Percentiles rank a stretch among this genome's conserved stretches.
These are phyloP conservation scores for Drosophila persimilis DNA, from an alignment of 1,140 invertebrate genomes.

Conservation along the genomic window DNA sequence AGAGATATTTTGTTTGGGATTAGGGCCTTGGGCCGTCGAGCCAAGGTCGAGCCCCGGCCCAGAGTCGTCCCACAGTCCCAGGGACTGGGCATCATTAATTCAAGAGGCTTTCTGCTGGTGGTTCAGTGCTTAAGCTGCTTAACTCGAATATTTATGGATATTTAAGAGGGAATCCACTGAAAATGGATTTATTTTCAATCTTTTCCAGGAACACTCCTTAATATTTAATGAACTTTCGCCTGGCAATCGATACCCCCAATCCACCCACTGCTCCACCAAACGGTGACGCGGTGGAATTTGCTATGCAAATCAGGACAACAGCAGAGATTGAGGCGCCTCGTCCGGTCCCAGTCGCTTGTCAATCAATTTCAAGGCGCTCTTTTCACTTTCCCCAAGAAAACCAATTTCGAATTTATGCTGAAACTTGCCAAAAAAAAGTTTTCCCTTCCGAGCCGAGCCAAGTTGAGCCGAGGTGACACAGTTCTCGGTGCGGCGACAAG, in stretches of 20 bases:
- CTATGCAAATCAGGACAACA: slow-evolving; percentile 16
- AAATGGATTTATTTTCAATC: not conserved
- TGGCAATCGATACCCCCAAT: slow-evolving; percentile 5
- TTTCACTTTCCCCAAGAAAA: slow-evolving; percentile 47
- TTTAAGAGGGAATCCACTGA: slow-evolving; percentile 28
- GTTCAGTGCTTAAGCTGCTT: slow-evolving; percentile 37
- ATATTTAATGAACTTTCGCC: slow-evolving; percentile 4
- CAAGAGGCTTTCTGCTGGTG: slow-evolving; percentile 16
- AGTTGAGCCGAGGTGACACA: slow-evolving; percentile 49
- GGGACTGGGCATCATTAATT: slow-evolving; percentile 65
- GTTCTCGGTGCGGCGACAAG: slow-evolving; percentile 30
- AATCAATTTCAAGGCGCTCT: slow-evolving; percentile 49
- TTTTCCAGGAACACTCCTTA: not conserved
- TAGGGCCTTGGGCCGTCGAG: slow-evolving; percentile 31
- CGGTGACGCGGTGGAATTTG: not conserved
- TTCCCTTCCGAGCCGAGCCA: not conserved
- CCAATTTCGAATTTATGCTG: slow-evolving; percentile 44
- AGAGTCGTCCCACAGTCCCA: slow-evolving; percentile 1
- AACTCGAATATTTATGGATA: slow-evolving; percentile 53
- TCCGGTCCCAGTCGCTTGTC: slow-evolving; percentile 36
- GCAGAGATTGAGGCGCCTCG: slow-evolving; percentile 3
- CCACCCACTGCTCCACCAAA: not conserved
- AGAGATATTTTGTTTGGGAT: slow-evolving; percentile 36
- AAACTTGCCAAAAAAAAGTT: slow-evolving; percentile 33
- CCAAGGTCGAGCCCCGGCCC: slow-evolving; percentile 39